Conservation (phyloP, 2,888 invertebrate species). For the Cantharis flavilabris region DNA sequence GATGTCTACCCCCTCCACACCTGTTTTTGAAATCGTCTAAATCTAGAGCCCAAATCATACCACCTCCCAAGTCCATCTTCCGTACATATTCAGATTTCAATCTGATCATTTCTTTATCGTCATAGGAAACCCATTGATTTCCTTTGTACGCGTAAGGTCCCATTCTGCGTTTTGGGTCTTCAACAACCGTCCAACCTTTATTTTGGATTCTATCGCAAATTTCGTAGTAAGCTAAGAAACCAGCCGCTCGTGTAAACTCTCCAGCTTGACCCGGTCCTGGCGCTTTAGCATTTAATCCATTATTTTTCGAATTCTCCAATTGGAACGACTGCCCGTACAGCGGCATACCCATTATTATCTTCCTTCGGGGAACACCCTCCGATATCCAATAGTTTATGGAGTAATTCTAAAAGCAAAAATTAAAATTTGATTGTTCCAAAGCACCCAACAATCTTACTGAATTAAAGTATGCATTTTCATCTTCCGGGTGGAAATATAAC, state of each 20-base stretch:
- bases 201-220: conserved; percentile 82
- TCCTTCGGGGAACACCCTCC: conserved; percentile 79
- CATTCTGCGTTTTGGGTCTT: conserved; percentile 77
- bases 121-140: conserved; percentile 90
- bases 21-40: conserved; percentile 81
- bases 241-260: conserved; percentile 83
- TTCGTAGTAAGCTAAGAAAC: conserved; percentile 89
- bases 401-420: conserved; percentile 66
- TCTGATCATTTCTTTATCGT: conserved; percentile 79
- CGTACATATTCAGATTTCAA: conserved; percentile 80
- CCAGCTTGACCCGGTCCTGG: conserved; percentile 80
- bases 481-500: conserved; percentile 79
- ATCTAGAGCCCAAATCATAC: conserved; percentile 91
- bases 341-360: conserved; percentile 88
- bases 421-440: neutral
- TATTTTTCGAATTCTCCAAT: conserved; percentile 62
- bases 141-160: conserved; percentile 88
- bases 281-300: conserved; percentile 76
- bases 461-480: conserved; percentile 82
- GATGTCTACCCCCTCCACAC: conserved; percentile 81
- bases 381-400: conserved; percentile 89
- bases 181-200: conserved; percentile 79
- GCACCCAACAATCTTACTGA: conserved; percentile 61
- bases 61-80: conserved; percentile 78
- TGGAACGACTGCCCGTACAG: conserved; percentile 87